Conservation (phyloP, 2,113 vertebrate genomes). For the Rhynchopsitta pachyrhyncha region DNA sequence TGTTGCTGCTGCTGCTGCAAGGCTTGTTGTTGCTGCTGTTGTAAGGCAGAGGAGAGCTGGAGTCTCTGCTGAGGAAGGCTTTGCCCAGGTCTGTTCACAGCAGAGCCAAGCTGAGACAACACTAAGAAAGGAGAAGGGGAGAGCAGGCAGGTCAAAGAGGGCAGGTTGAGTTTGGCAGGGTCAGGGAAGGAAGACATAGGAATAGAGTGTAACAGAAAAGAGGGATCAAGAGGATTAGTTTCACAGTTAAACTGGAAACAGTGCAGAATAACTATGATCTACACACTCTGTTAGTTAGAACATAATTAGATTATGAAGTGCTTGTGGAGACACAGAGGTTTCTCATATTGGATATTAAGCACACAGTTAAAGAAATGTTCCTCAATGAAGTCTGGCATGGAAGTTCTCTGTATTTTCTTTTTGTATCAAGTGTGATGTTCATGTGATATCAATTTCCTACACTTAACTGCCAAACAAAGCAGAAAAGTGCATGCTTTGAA, state of each 20-base stretch:
- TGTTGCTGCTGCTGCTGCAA: constrained; percentile 89
- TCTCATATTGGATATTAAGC: constrained; percentile 11
- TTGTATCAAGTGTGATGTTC: not conserved
- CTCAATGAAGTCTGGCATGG: constrained; percentile 33
- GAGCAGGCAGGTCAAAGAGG: constrained; percentile 74
- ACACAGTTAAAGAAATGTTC: constrained; percentile 23
- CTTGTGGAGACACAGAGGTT: constrained; percentile 27
- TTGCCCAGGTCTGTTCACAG: constrained; percentile 92
- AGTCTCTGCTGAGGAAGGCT: constrained; percentile 92
- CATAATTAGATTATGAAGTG: constrained; percentile 19
- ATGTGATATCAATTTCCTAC: not conserved
- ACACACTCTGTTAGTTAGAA: constrained; percentile 59
- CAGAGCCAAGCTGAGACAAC: constrained; percentile 98
- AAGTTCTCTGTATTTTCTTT: not conserved
- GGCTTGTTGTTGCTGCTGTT: constrained; percentile 80
- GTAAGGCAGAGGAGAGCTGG: constrained; percentile 85
- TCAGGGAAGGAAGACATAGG: constrained; percentile 67
- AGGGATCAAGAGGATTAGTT: constrained; percentile 78
- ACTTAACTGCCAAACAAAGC: constrained; percentile 1
- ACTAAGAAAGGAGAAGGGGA: constrained; percentile 83
- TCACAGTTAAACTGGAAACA: constrained; percentile 66
- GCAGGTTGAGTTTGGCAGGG: constrained; percentile 49
- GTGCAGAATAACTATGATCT: constrained; percentile 45
- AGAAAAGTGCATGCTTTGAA: not conserved
- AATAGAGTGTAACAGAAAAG: constrained; percentile 76